phyloP scores from a whole-genome alignment of 2,888 invertebrate species.

The Andrena haemorrhoa region DNA sequence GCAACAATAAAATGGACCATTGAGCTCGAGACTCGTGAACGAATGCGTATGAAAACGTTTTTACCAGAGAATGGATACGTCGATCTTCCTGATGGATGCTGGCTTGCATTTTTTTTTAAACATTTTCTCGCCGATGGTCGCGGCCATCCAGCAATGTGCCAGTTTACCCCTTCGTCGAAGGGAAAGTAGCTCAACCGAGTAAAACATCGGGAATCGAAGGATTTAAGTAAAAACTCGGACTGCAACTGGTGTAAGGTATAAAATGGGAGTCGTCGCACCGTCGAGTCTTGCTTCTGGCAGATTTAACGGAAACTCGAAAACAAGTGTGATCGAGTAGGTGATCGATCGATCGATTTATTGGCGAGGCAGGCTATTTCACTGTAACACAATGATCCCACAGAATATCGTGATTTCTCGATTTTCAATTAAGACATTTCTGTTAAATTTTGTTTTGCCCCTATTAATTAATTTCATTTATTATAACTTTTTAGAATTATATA shows the following conservation, averaged over 20 bases:
- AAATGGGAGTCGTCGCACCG: slow-evolving; percentile 5
- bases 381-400: neutral
- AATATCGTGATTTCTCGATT: neutral
- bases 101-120: slow-evolving; percentile 54
- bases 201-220: slow-evolving; percentile 61
- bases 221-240: neutral
- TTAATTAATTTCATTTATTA: neutral
- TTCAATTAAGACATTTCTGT: neutral
- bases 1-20: neutral
- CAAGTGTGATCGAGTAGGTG: neutral
- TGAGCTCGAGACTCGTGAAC: neutral
- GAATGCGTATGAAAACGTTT: neutral
- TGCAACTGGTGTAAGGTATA: neutral
- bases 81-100: slow-evolving; percentile 36
- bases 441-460: neutral
- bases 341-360: slow-evolving; percentile 10
- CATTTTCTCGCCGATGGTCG: slow-evolving; percentile 53
- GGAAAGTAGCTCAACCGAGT: slow-evolving; percentile 59
- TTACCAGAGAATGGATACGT: slow-evolving; percentile 61
- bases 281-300: slow-evolving; percentile 19
- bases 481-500: slow-evolving; percentile 39
- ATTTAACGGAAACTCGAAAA: neutral
- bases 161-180: slow-evolving; percentile 56
- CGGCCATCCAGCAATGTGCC: slow-evolving; percentile 70
- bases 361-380: no score